Evolutionary conservation across 2,113 vertebrate genomes (phyloP), one percentile per base, ranked within the genome.

Genomic region (Siphamia tubifer): DNA sequence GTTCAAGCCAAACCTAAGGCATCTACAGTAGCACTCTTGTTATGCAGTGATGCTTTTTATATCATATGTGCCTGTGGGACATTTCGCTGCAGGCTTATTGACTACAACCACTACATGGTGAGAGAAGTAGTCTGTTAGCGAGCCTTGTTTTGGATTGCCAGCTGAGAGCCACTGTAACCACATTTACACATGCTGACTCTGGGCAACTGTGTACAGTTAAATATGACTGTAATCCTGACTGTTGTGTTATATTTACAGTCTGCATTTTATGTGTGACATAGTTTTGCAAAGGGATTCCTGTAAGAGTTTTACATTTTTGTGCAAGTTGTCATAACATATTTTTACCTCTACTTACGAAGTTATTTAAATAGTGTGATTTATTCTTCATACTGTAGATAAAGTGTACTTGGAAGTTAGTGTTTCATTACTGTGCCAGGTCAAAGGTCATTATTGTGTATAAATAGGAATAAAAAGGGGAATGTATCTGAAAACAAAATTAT

Each of bases 41-140:
- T 85, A 25, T 25, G 35, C 51, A 1, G 24, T 10, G 49, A 49
- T 72, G 82, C 77, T 88, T 87, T 88, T 85, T 85, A 90, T 79
- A 83, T 77, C 81, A 66, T 77, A 30, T 80, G 62, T 82, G 80
- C 78, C 73, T 79, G 63, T 75, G 79, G 74, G 55, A 70, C 75
- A 68, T 61, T 56, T 68, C 36, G 20, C 44, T 19, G 19, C 4
- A 53, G 30, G 53, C 25, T 5, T 53, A 56, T 35, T 31, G 24
- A 48, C 65, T 62, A 12, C 32, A 40, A 38, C 52, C 34, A 12
- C 64, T 56, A 25, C 57, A 74, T 40, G 62, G 27, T 12, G 28
- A 57, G 60, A 75, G 58, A 65, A 64, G 49, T 36, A 16, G 27
- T 40, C 69, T 78, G 57, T 83, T 75, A 48, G 55, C 71, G 23